Base-by-base conservation (phyloP, 1,140 invertebrate species). In the Anadara kagoshimensis region DNA sequence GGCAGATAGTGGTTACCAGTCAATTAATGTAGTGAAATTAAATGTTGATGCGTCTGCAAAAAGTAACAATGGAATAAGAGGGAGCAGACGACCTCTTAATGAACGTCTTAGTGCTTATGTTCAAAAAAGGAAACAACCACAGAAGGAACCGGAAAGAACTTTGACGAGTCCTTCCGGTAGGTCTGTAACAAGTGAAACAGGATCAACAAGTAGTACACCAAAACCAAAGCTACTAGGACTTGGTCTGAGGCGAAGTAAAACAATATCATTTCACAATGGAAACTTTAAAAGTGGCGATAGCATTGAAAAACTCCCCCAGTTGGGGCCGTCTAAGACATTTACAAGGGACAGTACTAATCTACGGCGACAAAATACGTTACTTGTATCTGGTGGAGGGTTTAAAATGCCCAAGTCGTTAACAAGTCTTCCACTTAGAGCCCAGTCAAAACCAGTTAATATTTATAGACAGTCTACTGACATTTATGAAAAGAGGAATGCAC, bases 101-200 rank as follows among this genome's bases (percentile, higher is more conserved):
- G 62, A 64, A 64, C 18, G 62, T 51, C 29, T 64, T 10, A 64
- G 62, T 64, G 62, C 62, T 41, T 64, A 64, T 53, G 62, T 64
- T n/a, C 8, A 45, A 16, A 53, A 53, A n/a, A 51, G 36, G 11
- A 64, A 29, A 53, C 49, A 53, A 53, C 7, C 10, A 11, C 45
- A n/a, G 4, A 49, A 64, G 4, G 43, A n/a, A 1, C 49, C 44
- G 41, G 10, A 14, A 24, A 56, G 22, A 56, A 14, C n/a, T 56
- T 24, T 51, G 7, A 20, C 8, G 16, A 51, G 49, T 18, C 22
- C 18, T 51, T 18, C 49, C 18, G 18, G 49, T 20, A 22, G 18
- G 18, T 18, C 22, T 22, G 49, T 22, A 18, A 22, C 49, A 10
- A 51, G 10, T 22, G 14, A 51, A 20, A 18, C 18, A 51, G 16